These are phyloP conservation scores for Drosophila kepulauana DNA, from an alignment of 1,140 invertebrate species.

Conservation along the genomic window DNA sequence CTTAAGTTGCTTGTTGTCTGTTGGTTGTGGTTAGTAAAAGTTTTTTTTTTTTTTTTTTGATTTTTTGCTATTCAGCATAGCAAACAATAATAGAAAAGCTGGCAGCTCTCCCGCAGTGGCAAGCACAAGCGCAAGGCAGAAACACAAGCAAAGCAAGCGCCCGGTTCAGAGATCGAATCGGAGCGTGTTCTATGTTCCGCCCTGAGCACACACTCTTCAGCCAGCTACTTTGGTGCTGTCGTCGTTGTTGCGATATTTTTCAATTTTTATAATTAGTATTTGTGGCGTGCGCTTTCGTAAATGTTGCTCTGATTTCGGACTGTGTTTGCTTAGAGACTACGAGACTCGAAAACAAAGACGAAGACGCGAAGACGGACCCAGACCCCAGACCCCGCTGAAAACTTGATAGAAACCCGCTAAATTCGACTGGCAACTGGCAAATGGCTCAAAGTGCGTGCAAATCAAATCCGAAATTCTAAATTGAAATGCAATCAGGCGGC, in stretches of 20 bases:
- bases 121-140: slow-evolving; percentile 10
- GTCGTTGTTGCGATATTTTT: slow-evolving; percentile 75
- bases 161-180: slow-evolving; percentile 49
- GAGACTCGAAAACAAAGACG: slow-evolving; percentile 17
- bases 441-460: slow-evolving; percentile 70
- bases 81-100: slow-evolving; percentile 75
- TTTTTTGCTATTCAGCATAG: slow-evolving; percentile 60
- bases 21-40: slow-evolving; percentile 39
- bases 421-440: slow-evolving; percentile 11
- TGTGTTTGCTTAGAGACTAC: slow-evolving; percentile 43
- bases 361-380: slow-evolving; percentile 24
- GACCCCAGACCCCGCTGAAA: neutral
- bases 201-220: slow-evolving; percentile 55
- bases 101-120: slow-evolving; percentile 70
- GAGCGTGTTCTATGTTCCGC: slow-evolving; percentile 49
- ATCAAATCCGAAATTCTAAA: slow-evolving; percentile 13
- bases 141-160: slow-evolving; percentile 12
- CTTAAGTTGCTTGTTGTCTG: slow-evolving; percentile 1
- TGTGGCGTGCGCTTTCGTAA: slow-evolving; percentile 82
- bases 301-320: slow-evolving; percentile 80
- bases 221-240: slow-evolving; percentile 61
- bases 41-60: slow-evolving; percentile 50
- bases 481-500: neutral
- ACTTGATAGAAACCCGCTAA: slow-evolving; percentile 10
- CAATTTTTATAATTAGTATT: slow-evolving; percentile 83